Conservation (phyloP, 2,797 vertebrate species). For the Channa striata region DNA sequence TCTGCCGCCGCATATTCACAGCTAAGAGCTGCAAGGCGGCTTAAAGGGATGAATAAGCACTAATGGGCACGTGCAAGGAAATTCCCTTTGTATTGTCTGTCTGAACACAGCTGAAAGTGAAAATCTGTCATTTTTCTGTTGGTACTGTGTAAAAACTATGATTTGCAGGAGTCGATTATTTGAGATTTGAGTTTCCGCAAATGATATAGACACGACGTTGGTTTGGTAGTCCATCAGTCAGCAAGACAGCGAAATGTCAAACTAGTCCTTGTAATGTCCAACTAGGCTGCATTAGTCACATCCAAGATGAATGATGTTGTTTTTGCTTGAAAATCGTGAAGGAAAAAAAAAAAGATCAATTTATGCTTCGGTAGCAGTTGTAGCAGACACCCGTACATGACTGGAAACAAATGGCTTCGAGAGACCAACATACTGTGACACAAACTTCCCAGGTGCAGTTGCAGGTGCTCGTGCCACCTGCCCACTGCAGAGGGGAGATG, state of each 20-base stretch:
- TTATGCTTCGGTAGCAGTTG: not conserved
- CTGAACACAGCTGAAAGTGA: too few relatives aligned
- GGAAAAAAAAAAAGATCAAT: not conserved
- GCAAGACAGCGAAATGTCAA: not conserved
- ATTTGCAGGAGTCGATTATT: too few relatives aligned
- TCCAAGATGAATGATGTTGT: not conserved
- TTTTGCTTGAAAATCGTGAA: not conserved
- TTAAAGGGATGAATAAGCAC: too few relatives aligned
- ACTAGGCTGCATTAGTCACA: not conserved
- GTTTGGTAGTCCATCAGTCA: not conserved
- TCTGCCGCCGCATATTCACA: too few relatives aligned
- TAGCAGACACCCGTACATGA: not conserved
- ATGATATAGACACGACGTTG: too few relatives aligned
- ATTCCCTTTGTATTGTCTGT: too few relatives aligned
- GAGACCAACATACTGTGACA: constrained; percentile 25
- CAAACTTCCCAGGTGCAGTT: constrained; percentile 45
- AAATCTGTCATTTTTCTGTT: too few relatives aligned
- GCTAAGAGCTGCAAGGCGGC: too few relatives aligned
- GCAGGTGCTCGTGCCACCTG: constrained; percentile 42
- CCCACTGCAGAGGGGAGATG: constrained; percentile 1
- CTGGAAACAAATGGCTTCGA: constrained; percentile 33
- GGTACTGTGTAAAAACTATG: too few relatives aligned
- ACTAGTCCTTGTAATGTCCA: not conserved
- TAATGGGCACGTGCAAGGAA: too few relatives aligned
- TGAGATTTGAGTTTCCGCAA: too few relatives aligned